Conservation (phyloP, 2,888 invertebrate species). For the Isotomurus palustris region DNA sequence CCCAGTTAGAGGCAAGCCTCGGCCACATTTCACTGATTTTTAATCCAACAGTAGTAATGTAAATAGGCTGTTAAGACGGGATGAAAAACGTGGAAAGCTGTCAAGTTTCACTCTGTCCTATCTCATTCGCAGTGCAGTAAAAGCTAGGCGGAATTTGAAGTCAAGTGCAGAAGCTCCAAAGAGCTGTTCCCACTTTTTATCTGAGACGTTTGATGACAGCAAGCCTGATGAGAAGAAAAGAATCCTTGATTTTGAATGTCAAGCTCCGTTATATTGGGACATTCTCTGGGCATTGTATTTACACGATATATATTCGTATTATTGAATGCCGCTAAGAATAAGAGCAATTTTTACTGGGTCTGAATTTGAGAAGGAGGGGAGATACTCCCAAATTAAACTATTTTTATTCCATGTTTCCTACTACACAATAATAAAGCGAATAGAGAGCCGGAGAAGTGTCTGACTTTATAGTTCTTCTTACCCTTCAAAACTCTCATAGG, state of each 20-base stretch:
- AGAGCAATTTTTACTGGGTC: too few species aligned
- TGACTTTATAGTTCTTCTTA: conserved; percentile 10
- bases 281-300: too few species aligned
- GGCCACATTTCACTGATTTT: conserved; percentile 12
- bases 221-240: too few species aligned
- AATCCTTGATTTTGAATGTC: too few species aligned
- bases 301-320: too few species aligned
- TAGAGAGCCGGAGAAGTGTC: not conserved
- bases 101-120: conserved; percentile 10
- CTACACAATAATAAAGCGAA: not conserved
- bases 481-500: conserved; percentile 2
- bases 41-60: conserved; percentile 12
- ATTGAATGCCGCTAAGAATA: too few species aligned
- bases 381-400: too few species aligned
- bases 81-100: conserved; percentile 15
- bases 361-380: too few species aligned
- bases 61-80: conserved; percentile 9
- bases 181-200: too few species aligned
- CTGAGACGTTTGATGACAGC: too few species aligned
- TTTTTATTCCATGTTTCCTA: too few species aligned
- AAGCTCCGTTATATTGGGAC: too few species aligned
- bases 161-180: conserved; percentile 7
- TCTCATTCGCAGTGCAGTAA: not conserved
- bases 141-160: not conserved
- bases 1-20: not conserved